Conservation (phyloP, 30 jellyfish, hydroid and myxozoan genomes). For the Aurelia coerulea region DNA sequence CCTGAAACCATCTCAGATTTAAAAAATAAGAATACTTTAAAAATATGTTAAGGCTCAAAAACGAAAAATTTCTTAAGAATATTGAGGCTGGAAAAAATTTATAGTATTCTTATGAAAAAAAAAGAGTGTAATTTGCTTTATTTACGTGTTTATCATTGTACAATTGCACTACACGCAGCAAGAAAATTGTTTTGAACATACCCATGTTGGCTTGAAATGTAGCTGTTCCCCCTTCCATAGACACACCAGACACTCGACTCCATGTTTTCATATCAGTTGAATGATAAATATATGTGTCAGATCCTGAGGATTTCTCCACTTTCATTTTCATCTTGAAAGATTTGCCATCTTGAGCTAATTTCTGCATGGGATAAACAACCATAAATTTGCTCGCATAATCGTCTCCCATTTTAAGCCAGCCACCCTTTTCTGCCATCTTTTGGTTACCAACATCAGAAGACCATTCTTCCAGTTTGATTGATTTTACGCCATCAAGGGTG, state of each 20-base stretch:
- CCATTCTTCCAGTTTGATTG: conserved; percentile 60
- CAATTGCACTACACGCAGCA: too few species aligned
- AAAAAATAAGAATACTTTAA: too few species aligned
- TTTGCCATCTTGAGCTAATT: conserved; percentile 62
- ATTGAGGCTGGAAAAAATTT: too few species aligned
- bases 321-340: conserved; percentile 78
- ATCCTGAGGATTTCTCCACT: conserved; percentile 44
- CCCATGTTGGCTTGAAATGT: conserved; percentile 69
- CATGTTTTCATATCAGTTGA: conserved; percentile 78
- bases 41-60: too few species aligned
- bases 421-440: conserved; percentile 27
- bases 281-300: conserved; percentile 60
- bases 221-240: conserved; percentile 53
- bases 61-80: too few species aligned
- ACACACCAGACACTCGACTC: conserved; percentile 61
- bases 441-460: conserved; percentile 23
- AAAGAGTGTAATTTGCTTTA: too few species aligned
- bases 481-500: conserved; percentile 42
- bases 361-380: conserved; percentile 73
- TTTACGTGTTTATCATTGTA: too few species aligned
- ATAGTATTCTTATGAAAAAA: too few species aligned
- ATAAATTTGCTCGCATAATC: conserved; percentile 71
- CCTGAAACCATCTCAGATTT: too few species aligned
- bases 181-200: not conserved
- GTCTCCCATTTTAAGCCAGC: conserved; percentile 68